These are phyloP conservation scores for Drosophila prolongata DNA, from an alignment of 2,888 invertebrate species.

Conservation along the genomic window DNA sequence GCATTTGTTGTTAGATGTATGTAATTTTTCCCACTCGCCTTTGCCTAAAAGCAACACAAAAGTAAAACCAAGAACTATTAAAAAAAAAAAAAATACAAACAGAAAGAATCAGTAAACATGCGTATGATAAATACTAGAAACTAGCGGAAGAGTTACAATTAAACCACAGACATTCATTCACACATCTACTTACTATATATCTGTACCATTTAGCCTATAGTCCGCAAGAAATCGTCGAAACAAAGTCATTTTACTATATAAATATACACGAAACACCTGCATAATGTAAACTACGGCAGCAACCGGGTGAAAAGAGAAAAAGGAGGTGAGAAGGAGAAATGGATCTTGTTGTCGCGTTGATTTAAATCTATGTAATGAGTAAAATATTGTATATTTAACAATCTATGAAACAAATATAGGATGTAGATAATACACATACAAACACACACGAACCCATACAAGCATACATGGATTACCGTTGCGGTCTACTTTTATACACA, in stretches of 20 bases:
- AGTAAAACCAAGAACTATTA: constrained; percentile 11
- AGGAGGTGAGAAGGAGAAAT: not conserved
- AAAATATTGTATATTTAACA: constrained; percentile 47
- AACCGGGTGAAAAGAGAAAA: not conserved
- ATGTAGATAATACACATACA: constrained; percentile 33
- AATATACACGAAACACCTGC: constrained; percentile 16
- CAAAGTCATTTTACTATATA: constrained; percentile 41
- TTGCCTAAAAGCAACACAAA: constrained; percentile 50
- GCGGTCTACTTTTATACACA: constrained; percentile 43
- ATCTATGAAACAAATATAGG: constrained; percentile 41
- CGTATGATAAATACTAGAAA: constrained; percentile 26
- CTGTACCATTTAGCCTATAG: constrained; percentile 35
- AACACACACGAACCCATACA: constrained; percentile 9
- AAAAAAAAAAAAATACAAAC: constrained; percentile 29
- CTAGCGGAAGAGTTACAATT: constrained; percentile 33
- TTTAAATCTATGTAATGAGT: constrained; percentile 31
- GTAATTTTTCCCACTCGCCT: constrained; percentile 67
- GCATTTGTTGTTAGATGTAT: constrained; percentile 78
- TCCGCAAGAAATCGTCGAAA: constrained; percentile 28
- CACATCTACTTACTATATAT: constrained; percentile 23
- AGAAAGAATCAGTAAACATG: constrained; percentile 26
- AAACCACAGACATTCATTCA: constrained; percentile 26
- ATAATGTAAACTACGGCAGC: constrained; percentile 22
- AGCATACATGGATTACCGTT: constrained; percentile 38
- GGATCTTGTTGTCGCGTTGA: constrained; percentile 44